A percentile compares a stretch with the other conserved stretches of the same genome.
Conservation (phyloP, 2,888 invertebrate genomes). For the Drosophila eohydei region DNA sequence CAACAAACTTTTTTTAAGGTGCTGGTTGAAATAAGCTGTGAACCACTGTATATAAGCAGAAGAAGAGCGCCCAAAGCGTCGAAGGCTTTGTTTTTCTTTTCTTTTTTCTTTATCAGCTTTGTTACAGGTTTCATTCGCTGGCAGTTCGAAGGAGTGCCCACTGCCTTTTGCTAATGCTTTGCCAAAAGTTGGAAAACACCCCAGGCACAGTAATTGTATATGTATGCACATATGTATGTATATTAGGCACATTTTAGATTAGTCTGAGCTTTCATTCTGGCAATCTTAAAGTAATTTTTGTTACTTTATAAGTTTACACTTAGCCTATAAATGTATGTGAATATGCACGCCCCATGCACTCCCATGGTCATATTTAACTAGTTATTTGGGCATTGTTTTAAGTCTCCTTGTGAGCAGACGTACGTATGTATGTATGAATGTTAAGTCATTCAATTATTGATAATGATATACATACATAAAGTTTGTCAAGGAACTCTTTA, state of each 20-base stretch:
- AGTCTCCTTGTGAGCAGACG: too few species aligned
- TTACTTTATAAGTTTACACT: neutral
- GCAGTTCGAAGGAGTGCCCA: constrained; percentile 9
- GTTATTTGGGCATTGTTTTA: too few species aligned
- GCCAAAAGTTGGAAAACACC: constrained; percentile 2
- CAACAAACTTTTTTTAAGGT: too few species aligned
- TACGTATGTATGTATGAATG: too few species aligned
- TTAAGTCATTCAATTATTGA: too few species aligned
- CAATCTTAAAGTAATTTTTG: neutral
- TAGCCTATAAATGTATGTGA: too few species aligned
- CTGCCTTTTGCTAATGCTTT: neutral
- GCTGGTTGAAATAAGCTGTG: too few species aligned
- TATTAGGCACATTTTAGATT: neutral
- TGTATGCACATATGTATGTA: neutral
- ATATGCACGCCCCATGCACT: too few species aligned
- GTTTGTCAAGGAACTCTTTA: too few species aligned
- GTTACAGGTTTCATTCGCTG: constrained; percentile 7
- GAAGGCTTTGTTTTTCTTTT: constrained; percentile 7
- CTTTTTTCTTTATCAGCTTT: constrained; percentile 5
- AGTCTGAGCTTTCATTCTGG: neutral
- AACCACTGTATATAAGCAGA: neutral
- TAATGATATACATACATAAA: too few species aligned
- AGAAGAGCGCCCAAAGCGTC: neutral
- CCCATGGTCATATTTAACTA: too few species aligned
- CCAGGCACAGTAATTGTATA: neutral